phyloP scores from a whole-genome alignment of 2,888 invertebrate genomes.

The Nomada flava region DNA sequence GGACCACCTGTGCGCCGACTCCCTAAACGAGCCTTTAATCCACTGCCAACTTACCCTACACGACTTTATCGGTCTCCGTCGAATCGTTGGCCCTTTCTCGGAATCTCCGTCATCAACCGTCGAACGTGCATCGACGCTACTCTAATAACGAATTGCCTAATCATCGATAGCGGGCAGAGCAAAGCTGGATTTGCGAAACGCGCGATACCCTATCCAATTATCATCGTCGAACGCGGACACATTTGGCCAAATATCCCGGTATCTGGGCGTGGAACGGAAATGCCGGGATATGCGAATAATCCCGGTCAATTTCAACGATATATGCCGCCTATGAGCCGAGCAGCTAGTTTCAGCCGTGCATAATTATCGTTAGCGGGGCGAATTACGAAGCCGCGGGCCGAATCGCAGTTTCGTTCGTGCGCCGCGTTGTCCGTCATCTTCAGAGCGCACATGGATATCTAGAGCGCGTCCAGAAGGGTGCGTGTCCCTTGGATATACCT shows the following conservation, averaged over 20 bases:
- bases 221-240: constrained; percentile 23
- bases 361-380: constrained; percentile 57
- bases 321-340: constrained; percentile 25
- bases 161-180: constrained; percentile 20
- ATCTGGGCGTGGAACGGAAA: constrained; percentile 17
- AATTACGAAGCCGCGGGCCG: constrained; percentile 27
- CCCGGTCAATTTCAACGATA: constrained; percentile 42
- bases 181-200: neutral
- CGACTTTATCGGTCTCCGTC: neutral
- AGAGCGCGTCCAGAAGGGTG: constrained; percentile 25
- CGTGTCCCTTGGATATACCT: neutral
- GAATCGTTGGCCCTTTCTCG: neutral
- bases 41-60: neutral
- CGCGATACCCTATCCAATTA: constrained; percentile 44
- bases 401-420: constrained; percentile 1
- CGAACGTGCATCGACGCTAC: neutral
- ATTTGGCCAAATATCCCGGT: constrained; percentile 23
- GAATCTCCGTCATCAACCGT: no score
- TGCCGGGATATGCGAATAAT: constrained; percentile 41
- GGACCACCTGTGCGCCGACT: constrained; percentile 1
- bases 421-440: constrained; percentile 46
- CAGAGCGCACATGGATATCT: constrained; percentile 41
- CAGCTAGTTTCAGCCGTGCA: constrained; percentile 48
- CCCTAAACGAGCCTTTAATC: constrained; percentile 46
- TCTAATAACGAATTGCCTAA: neutral